phyloP scores from a whole-genome alignment of 2,888 invertebrate genomes.

The Tanypteryx hageni region DNA sequence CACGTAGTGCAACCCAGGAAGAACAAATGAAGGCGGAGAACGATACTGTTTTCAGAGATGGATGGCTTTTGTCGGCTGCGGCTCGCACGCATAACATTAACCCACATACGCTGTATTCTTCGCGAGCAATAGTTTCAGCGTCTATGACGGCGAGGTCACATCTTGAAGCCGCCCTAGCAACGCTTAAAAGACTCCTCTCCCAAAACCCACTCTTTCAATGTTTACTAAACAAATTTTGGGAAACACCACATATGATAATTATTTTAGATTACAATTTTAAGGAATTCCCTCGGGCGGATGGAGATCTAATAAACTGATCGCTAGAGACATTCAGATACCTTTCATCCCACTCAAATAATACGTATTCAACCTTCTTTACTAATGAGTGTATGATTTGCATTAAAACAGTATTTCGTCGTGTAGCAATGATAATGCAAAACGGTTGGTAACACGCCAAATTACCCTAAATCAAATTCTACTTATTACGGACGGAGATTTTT shows the following conservation, averaged over 20 bases:
- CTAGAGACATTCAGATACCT: too few relatives aligned
- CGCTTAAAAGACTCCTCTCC: not conserved
- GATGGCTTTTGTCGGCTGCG: not conserved
- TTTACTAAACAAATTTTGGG: not conserved
- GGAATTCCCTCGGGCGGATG: too few relatives aligned
- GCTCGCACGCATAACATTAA: not conserved
- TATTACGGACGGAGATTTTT: too few relatives aligned
- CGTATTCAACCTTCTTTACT: too few relatives aligned
- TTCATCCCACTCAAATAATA: too few relatives aligned
- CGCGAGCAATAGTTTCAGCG: slow-evolving; percentile 9
- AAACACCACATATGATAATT: not conserved
- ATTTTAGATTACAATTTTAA: too few relatives aligned
- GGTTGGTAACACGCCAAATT: too few relatives aligned
- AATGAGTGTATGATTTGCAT: too few relatives aligned
- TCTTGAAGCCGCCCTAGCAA: not conserved
- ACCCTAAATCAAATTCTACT: too few relatives aligned
- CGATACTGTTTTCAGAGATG: slow-evolving; percentile 19
- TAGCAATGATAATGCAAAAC: too few relatives aligned
- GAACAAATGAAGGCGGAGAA: slow-evolving; percentile 13
- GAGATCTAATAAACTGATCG: too few relatives aligned
- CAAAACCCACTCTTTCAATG: not conserved
- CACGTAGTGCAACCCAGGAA: not conserved
- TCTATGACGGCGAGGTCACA: not conserved
- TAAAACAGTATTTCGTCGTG: too few relatives aligned
- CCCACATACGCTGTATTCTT: slow-evolving; percentile 1